Conservation (phyloP, 1,140 invertebrate genomes). For the Chionoecetes opilio region DNA sequence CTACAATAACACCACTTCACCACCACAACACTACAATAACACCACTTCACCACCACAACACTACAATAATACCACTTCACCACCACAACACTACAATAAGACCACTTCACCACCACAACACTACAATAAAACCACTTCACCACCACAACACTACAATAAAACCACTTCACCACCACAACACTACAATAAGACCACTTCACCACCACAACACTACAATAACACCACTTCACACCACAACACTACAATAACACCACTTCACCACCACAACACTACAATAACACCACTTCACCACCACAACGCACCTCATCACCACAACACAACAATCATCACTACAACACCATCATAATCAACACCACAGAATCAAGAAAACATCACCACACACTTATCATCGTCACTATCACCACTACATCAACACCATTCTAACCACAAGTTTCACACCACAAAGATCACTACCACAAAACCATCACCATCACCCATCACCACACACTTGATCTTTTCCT, state of each 20-base stretch:
- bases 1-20: neutral
- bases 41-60: neutral
- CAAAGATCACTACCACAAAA: neutral
- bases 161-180: neutral
- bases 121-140: neutral
- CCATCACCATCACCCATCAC: neutral
- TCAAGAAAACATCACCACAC: too few species aligned
- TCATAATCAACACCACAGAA: too few species aligned
- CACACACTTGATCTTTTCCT: neutral
- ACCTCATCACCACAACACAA: neutral
- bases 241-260: neutral
- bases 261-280: neutral
- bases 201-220: neutral
- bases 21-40: neutral
- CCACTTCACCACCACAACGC: neutral
- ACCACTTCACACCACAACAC: neutral
- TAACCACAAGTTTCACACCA: too few species aligned
- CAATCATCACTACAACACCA: neutral
- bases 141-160: neutral
- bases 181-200: neutral
- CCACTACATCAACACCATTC: too few species aligned
- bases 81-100: neutral
- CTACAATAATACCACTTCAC: too few species aligned
- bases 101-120: neutral
- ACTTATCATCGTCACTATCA: too few species aligned